A percentile compares a stretch with the other conserved stretches of the same genome.
Conservation (phyloP, 1,140 invertebrate genomes). For the Diploscapter pachys region DNA sequence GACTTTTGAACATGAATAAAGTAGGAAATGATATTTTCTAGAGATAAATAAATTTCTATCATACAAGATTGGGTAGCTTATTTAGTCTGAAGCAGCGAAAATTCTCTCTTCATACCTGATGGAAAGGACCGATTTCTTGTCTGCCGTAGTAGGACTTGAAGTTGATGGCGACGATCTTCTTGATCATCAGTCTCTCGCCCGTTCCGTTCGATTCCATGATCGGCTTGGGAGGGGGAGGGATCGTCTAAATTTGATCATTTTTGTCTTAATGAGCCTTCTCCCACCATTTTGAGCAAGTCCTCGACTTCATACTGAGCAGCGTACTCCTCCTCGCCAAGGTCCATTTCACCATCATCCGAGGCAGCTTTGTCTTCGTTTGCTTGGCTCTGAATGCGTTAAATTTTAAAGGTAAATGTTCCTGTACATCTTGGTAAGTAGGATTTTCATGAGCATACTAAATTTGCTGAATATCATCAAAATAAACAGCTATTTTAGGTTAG, state of each 20-base stretch:
- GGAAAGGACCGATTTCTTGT: conserved; percentile 49
- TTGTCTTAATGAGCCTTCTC: neutral
- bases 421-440: no score
- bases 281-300: conserved; percentile 40
- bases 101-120: conserved; percentile 39
- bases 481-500: no score
- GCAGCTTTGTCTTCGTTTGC: no score
- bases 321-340: no score
- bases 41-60: neutral
- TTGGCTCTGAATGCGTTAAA: no score
- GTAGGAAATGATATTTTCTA: neutral
- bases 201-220: conserved; percentile 32
- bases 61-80: conserved; percentile 21
- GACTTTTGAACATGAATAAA: neutral
- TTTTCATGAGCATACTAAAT: no score
- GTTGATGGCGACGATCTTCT: conserved; percentile 83
- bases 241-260: conserved; percentile 9
- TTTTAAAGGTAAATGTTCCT: no score
- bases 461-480: no score
- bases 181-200: conserved; percentile 75
- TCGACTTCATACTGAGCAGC: conserved; percentile 3
- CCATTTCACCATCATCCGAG: no score
- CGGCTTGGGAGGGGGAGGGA: conserved; percentile 28
- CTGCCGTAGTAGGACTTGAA: conserved; percentile 95
- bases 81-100: conserved; percentile 16